Conservation (phyloP, 2,888 invertebrate species). For the Kuschelorhynchus macadamiae region DNA sequence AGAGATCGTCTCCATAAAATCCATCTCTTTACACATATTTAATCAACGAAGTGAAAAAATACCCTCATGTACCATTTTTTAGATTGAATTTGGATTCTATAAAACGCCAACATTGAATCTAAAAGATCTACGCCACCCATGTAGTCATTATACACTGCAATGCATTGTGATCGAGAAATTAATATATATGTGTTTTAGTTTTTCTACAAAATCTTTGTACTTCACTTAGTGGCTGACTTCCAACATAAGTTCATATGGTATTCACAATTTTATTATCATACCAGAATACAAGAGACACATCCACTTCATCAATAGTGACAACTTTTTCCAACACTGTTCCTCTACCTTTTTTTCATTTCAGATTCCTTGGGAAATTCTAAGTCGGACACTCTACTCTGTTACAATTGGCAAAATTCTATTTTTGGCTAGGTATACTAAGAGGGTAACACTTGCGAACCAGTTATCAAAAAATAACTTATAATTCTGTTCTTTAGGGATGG, state of each 20-base stretch:
- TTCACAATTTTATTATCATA: constrained; percentile 63
- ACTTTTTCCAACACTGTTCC: constrained; percentile 53
- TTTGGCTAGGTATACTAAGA: constrained; percentile 51
- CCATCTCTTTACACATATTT: too few relatives aligned
- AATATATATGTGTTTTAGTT: not conserved
- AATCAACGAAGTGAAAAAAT: too few relatives aligned
- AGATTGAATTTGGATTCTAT: constrained; percentile 31
- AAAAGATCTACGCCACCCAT: constrained; percentile 18
- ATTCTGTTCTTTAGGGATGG: not conserved
- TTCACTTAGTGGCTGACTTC: constrained; percentile 46
- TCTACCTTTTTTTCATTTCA: too few relatives aligned
- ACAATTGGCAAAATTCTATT: constrained; percentile 50
- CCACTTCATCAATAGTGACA: constrained; percentile 49
- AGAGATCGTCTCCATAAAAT: too few relatives aligned
- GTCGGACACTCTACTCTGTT: constrained; percentile 44
- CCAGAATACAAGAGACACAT: constrained; percentile 57
- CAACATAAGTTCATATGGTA: constrained; percentile 59
- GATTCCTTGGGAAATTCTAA: constrained; percentile 36
- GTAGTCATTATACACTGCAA: constrained; percentile 5
- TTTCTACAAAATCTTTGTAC: constrained; percentile 47
- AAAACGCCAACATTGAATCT: constrained; percentile 32
- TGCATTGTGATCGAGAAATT: not conserved
- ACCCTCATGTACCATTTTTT: too few relatives aligned
- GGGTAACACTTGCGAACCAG: constrained; percentile 55
- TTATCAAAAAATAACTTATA: constrained; percentile 59